A percentile compares a stretch with the other conserved stretches of the same genome.
These are phyloP conservation scores for Tupiocoris notatus DNA, from an alignment of 2,888 invertebrate species.

Conservation along the genomic window DNA sequence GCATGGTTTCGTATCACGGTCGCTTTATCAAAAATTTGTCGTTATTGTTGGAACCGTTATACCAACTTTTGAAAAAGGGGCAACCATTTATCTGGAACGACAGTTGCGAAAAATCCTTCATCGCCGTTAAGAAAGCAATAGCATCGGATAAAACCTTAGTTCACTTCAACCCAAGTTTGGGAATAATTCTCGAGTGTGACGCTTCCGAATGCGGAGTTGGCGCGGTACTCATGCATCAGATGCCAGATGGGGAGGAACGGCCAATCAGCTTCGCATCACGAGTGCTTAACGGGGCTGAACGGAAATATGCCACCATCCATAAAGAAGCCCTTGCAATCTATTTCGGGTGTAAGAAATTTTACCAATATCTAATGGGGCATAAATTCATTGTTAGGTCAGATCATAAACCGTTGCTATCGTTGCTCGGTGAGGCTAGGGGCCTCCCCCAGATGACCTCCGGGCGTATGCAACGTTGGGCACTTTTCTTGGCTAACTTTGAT, in stretches of 20 bases:
- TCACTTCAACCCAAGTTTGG: no score
- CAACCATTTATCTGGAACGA: no score
- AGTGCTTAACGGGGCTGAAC: slow-evolving; percentile 51
- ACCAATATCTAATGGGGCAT: slow-evolving; percentile 52
- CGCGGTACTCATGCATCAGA: slow-evolving; percentile 50
- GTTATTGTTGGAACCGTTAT: background rate
- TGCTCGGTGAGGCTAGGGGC: slow-evolving; percentile 51
- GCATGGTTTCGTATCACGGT: slow-evolving; percentile 1
- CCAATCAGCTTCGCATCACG: slow-evolving; percentile 52
- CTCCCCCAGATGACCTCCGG: slow-evolving; percentile 52
- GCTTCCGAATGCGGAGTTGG: slow-evolving; percentile 47
- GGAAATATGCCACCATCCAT: slow-evolving; percentile 52
- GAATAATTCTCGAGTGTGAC: slow-evolving; percentile 24
- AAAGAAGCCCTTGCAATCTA: slow-evolving; percentile 52
- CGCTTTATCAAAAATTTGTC: background rate
- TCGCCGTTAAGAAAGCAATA: no score
- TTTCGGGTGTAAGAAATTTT: slow-evolving; percentile 52
- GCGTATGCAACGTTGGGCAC: slow-evolving; percentile 52
- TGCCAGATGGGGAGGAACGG: slow-evolving; percentile 50
- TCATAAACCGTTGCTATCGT: slow-evolving; percentile 52
- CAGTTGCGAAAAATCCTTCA: no score
- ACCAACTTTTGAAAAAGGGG: background rate
- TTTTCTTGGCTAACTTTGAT: slow-evolving; percentile 44
- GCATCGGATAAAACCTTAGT: no score
- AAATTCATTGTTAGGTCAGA: slow-evolving; percentile 51